Evolutionary conservation across 1,140 invertebrate species (phyloP).

Genomic region (Thalassaphorura encarpata): DNA sequence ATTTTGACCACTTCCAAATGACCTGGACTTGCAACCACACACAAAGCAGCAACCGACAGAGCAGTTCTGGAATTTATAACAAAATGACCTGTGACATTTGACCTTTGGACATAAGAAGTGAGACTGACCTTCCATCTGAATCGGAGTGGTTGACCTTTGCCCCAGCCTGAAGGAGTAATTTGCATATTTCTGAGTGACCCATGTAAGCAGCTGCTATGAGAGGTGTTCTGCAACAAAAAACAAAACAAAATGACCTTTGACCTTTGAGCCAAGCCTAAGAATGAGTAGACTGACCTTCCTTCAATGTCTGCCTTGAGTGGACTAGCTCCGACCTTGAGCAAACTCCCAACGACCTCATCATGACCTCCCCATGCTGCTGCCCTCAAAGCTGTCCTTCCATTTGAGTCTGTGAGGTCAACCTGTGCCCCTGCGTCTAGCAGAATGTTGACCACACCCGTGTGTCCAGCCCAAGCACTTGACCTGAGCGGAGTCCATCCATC

Average conservation of each 20-base stretch:
- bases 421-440: slow-evolving; percentile 64
- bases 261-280: no score
- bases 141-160: slow-evolving; percentile 80
- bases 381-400: slow-evolving; percentile 43
- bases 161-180: slow-evolving; percentile 68
- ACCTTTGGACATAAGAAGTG: no score
- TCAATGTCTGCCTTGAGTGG: slow-evolving; percentile 61
- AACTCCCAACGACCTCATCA: slow-evolving; percentile 66
- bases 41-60: slow-evolving; percentile 83
- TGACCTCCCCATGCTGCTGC: slow-evolving; percentile 55
- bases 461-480: slow-evolving; percentile 51
- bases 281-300: slow-evolving; percentile 64
- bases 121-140: slow-evolving; percentile 61
- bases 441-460: slow-evolving; percentile 70
- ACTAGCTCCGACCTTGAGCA: slow-evolving; percentile 64
- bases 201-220: slow-evolving; percentile 54
- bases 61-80: slow-evolving; percentile 57
- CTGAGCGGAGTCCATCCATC: slow-evolving; percentile 67
- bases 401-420: slow-evolving; percentile 13
- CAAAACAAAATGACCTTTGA: no score
- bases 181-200: slow-evolving; percentile 87
- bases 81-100: no score
- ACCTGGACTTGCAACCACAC: slow-evolving; percentile 70
- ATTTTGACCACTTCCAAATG: slow-evolving; percentile 51
- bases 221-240: no score